A percentile compares a stretch with the other conserved stretches of the same genome.
phyloP scores from a whole-genome alignment of 92 coral and sea anemone species.

The Montipora capitata region DNA sequence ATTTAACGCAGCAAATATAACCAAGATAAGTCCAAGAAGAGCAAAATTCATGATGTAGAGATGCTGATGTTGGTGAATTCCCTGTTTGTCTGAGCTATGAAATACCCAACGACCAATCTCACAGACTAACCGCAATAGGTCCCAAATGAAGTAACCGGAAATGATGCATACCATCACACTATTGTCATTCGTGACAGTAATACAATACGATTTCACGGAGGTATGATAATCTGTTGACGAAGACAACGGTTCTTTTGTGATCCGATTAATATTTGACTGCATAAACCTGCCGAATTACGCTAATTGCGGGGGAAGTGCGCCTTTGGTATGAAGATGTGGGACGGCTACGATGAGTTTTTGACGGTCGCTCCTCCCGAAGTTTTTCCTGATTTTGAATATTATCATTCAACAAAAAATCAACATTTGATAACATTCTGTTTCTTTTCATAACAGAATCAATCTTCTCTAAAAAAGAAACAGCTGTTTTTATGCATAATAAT shows the following conservation, averaged over 20 bases:
- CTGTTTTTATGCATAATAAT: neutral
- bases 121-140: no score
- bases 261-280: neutral
- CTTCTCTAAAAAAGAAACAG: neutral
- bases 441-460: neutral
- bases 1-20: neutral
- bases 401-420: neutral
- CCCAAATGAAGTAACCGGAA: neutral
- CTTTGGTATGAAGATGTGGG: neutral
- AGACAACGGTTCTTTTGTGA: neutral
- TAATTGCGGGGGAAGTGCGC: neutral
- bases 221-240: neutral
- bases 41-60: conserved; percentile 8
- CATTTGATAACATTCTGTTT: neutral
- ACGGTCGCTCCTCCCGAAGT: neutral
- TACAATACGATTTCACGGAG: neutral
- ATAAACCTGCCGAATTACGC: neutral
- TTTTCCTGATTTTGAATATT: neutral
- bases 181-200: conserved; percentile 14
- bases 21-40: neutral
- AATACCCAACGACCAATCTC: neutral
- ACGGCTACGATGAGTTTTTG: no score
- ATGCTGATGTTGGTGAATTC: neutral
- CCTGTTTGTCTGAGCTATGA: neutral
- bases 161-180: neutral